Base-by-base conservation (phyloP, 2,113 vertebrate genomes). In the Corythornis vintsioides region DNA sequence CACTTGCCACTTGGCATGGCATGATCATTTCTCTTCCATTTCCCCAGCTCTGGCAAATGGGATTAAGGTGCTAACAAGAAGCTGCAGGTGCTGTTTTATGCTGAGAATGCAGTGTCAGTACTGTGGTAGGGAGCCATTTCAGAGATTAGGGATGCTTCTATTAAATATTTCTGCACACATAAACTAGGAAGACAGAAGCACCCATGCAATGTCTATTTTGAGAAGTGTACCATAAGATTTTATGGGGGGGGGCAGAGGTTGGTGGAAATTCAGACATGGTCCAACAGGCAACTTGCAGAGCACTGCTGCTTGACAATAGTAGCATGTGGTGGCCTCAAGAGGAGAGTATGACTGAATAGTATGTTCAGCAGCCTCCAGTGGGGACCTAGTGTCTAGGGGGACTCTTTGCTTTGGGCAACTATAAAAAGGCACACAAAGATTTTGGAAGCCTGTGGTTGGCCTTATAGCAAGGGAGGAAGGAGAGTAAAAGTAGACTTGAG, bases 1-100 rank as follows among this genome's bases (percentile, higher is more conserved):
- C 0, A 2, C 22, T 16, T 52, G 25, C 43, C 1, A 0, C 17
- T 60, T 70, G 52, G 64, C 60, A 53, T 16, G 42, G 15, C 0
- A 2, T 47, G 43, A 42, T 71, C 15, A 5, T 38, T 70, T 80
- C 29, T 66, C 21, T 71, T 24, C n/a, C 28, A 11, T 69, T 76
- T 90, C 29, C 56, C 18, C n/a, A 63, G 26, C 75, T 86, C 67
- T 94, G 64, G 15, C 48, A 80, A 11, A 5, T 11, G 31, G 47
- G 16, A 5, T 31, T 88, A 76, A 83, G 70, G 42, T 61, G 21
- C 33, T 31, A 38, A 33, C 1, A 9, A 80, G 86, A 59, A 63
- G 33, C 56, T 67, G 70, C 2, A 26, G 6, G 10, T 78, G 61
- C 45, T 86, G 67, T 56, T 74, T 42, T 66, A 26, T 42, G 60